Evolutionary conservation across 2,888 invertebrate species (phyloP).

Genomic region (Sinopyrophorus schimmeli): DNA sequence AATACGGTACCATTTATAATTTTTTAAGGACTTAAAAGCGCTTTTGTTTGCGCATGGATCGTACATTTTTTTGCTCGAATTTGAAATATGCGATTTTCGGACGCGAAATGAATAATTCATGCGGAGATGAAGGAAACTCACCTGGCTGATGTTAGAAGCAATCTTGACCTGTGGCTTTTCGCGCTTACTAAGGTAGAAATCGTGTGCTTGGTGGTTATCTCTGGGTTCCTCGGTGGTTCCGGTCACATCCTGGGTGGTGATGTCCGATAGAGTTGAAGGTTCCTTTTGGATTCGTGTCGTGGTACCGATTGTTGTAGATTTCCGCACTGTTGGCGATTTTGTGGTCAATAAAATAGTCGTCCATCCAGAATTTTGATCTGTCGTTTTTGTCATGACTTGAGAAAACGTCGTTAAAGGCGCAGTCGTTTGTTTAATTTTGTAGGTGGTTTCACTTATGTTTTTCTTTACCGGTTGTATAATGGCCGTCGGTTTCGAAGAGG

Average conservation of each 20-base stretch:
- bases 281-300: slow-evolving; percentile 42
- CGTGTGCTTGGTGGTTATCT: slow-evolving; percentile 58
- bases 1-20: too few species aligned
- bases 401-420: slow-evolving; percentile 30
- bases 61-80: too few species aligned
- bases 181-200: slow-evolving; percentile 53
- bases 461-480: neutral
- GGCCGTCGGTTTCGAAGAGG: neutral
- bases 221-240: slow-evolving; percentile 57
- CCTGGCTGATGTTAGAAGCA: slow-evolving; percentile 54
- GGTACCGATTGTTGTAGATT: slow-evolving; percentile 52
- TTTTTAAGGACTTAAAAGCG: too few species aligned
- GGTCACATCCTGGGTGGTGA: slow-evolving; percentile 60
- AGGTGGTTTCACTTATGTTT: slow-evolving; percentile 3
- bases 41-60: too few species aligned
- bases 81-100: too few species aligned
- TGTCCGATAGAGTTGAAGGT: slow-evolving; percentile 57
- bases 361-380: slow-evolving; percentile 43
- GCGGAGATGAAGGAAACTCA: slow-evolving; percentile 43
- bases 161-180: slow-evolving; percentile 53
- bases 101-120: neutral
- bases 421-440: slow-evolving; percentile 41
- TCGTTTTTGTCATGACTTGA: slow-evolving; percentile 22
- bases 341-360: slow-evolving; percentile 57
- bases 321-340: slow-evolving; percentile 43